Conservation (phyloP, 2,113 vertebrate species). For the Trichechus manatus region DNA sequence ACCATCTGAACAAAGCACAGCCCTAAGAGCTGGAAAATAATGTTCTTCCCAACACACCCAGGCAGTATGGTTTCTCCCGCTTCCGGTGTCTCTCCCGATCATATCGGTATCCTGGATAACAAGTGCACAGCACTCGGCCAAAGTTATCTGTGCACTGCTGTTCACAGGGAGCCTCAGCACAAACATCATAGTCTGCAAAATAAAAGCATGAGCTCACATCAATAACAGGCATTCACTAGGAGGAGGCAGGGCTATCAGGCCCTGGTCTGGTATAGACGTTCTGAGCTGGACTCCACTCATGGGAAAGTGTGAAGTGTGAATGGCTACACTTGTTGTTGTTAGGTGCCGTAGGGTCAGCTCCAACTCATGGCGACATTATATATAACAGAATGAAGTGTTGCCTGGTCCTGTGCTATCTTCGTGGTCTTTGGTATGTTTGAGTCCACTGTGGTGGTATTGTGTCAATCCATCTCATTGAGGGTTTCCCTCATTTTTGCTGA, state of each 20-base stretch:
- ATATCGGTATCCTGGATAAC: constrained; percentile 96
- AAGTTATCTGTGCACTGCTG: constrained; percentile 99
- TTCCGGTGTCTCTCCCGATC: constrained; percentile 95
- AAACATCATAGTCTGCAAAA: constrained; percentile 95
- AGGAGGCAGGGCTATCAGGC: fast-evolving
- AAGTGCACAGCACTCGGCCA: constrained; percentile 96
- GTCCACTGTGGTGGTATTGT: neutral
- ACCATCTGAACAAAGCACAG: neutral
- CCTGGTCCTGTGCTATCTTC: neutral
- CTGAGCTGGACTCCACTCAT: neutral
- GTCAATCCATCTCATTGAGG: neutral
- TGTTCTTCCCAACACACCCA: constrained; percentile 88
- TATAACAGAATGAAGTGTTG: neutral
- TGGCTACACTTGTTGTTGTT: fast-evolving
- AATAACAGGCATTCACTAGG: fast-evolving
- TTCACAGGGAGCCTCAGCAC: constrained; percentile 95
- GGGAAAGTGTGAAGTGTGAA: neutral
- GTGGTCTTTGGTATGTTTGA: neutral
- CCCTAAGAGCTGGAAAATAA: neutral
- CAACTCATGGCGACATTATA: neutral
- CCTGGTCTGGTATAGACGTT: neutral
- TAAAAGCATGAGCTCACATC: neutral
- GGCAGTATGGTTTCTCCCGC: constrained; percentile 95
- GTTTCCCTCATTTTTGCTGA: neutral
- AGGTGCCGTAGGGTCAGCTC: neutral